Evolutionary conservation across 1,140 invertebrate species (phyloP).

Genomic region (fruit fly (Drosophila melanogaster)): Release_6_plus_ISO1_MT NT_033779.5:19878501-19879000

Average conservation of each 20-base stretch:
- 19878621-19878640: background rate
- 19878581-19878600: constrained; percentile 76
- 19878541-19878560: constrained; percentile 56
- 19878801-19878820: constrained; percentile 70
- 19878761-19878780: constrained; percentile 54
- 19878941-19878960: background rate
- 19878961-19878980: background rate
- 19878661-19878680: constrained; percentile 82
- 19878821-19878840: constrained; percentile 51
- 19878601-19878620: constrained; percentile 9
- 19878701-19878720: constrained; percentile 70
- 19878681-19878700: constrained; percentile 80
- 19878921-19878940: background rate
- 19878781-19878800: constrained; percentile 69
- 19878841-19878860: constrained; percentile 36
- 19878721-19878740: constrained; percentile 24
- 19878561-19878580: constrained; percentile 79
- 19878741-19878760: constrained; percentile 63
- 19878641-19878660: constrained; percentile 77
- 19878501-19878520: constrained; percentile 42
- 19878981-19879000: background rate
- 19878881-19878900: constrained; percentile 33
- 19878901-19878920: constrained; percentile 34
- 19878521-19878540: constrained; percentile 40
- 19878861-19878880: constrained; percentile 18